A percentile compares a stretch with the other conserved stretches of the same genome.
These are phyloP conservation scores for Bungarus multicinctus DNA, from an alignment of 2,113 vertebrate species.

Conservation along the genomic window DNA sequence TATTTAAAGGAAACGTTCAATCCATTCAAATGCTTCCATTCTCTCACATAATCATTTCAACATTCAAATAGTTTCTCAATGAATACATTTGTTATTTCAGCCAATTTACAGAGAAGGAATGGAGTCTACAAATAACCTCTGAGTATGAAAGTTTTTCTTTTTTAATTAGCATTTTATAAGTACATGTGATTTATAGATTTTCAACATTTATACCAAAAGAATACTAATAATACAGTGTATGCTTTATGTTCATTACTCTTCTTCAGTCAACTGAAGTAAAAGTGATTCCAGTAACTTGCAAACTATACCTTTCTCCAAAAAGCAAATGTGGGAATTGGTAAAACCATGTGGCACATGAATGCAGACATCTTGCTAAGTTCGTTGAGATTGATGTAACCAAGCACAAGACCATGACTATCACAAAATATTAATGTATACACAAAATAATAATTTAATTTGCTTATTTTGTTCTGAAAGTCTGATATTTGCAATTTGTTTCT, in stretches of 20 bases:
- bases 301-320: background rate
- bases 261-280: background rate
- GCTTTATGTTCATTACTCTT: background rate
- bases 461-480: slow-evolving; percentile 40
- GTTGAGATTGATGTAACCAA: background rate
- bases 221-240: background rate
- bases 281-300: background rate
- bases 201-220: background rate
- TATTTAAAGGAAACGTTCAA: slow-evolving; percentile 21
- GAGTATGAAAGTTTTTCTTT: background rate
- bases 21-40: slow-evolving; percentile 17
- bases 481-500: slow-evolving; percentile 45
- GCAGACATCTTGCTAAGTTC: background rate
- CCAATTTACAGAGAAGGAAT: slow-evolving; percentile 19
- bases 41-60: slow-evolving; percentile 4
- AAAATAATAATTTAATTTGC: slow-evolving; percentile 29
- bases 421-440: slow-evolving; percentile 44
- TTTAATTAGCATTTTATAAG: slow-evolving; percentile 37
- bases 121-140: background rate
- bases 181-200: background rate
- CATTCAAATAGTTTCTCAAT: slow-evolving; percentile 12
- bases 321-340: background rate
- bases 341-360: background rate
- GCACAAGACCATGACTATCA: slow-evolving; percentile 11
- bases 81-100: slow-evolving; percentile 30